Base-by-base conservation (phyloP, 2,797 vertebrate genomes). In the Erethizon dorsatum region DNA sequence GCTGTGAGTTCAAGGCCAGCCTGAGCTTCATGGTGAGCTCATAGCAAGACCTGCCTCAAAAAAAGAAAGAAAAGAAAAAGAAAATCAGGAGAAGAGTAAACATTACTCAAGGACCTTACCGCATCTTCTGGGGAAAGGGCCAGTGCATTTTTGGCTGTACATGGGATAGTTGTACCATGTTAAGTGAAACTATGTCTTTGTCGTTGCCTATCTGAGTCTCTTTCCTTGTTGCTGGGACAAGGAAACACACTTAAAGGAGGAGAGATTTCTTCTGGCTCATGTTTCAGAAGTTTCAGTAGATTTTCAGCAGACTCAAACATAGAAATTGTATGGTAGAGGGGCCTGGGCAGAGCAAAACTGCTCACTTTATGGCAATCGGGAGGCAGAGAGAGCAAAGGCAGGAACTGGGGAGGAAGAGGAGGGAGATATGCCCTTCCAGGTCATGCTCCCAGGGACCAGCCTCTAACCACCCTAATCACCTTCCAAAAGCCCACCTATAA, bases 51-150 rank as follows among this genome's bases (percentile, higher is more conserved):
- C 22, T 73, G 41, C 20, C n/a, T 73, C 69, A 37, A 73, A 45
- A 71, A 26, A 71, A 73, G 33, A 67, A 67, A 67, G 33, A 67
- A 67, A 2, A 33, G 14, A 67, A n/a, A 67, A 67, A 67, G 41
- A 59, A 75, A 75, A 75, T 83, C 31, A 86, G 22, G 47, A 45
- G 41, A 88, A 93, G 28, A 93, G 47, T 88, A 80, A 45, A 83
- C 0, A 88, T 69, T 57, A 82, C 7, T 78, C 15, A 85, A 86
- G n/a, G 50, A 86, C 31, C 83, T 85, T 41, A 56, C 2, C 5
- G 18, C 37, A 12, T 93, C 50, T 52, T 94, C 56, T 82, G 26
- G 20, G 20, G 50, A 93, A 92, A 7, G 41, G 4, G 6, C 78
- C 91, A 83, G 12, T 78, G 28, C 37, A 37, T 26, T 88, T 96